Percentiles rank a stretch among this genome's conserved stretches.
Conservation (phyloP, 2,888 invertebrate genomes). For the Hartigia nigra region DNA sequence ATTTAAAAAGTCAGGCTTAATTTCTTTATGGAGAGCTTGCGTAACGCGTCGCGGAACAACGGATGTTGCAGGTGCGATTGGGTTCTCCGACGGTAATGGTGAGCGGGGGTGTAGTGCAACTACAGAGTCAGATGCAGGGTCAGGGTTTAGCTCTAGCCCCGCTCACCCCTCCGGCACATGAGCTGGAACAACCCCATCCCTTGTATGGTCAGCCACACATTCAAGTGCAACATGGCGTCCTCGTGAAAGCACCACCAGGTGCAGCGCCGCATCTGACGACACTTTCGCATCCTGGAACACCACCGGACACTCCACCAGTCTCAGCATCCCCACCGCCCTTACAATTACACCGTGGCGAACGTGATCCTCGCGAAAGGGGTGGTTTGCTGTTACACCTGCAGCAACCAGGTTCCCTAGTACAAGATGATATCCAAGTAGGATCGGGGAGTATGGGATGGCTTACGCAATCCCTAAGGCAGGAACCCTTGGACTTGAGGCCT, state of each 20-base stretch:
- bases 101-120: constrained; percentile 52
- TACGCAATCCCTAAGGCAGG: constrained; percentile 76
- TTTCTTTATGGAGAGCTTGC: neutral
- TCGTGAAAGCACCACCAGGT: constrained; percentile 62
- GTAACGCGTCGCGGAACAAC: constrained; percentile 29
- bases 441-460: constrained; percentile 80
- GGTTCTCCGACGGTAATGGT: constrained; percentile 57
- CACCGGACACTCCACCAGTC: constrained; percentile 86
- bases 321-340: constrained; percentile 72
- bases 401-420: constrained; percentile 39
- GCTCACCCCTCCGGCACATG: constrained; percentile 74
- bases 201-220: constrained; percentile 61
- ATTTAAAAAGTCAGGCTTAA: neutral
- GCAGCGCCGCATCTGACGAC: constrained; percentile 56
- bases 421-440: constrained; percentile 54
- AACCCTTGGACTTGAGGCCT: constrained; percentile 85
- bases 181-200: constrained; percentile 64
- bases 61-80: constrained; percentile 53
- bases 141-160: constrained; percentile 60
- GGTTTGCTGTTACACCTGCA: constrained; percentile 54
- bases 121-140: constrained; percentile 47
- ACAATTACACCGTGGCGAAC: constrained; percentile 53
- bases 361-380: constrained; percentile 50
- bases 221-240: constrained; percentile 60
- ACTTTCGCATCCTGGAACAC: constrained; percentile 77